These are phyloP conservation scores for Orchestia grillus DNA, from an alignment of 1,140 invertebrate genomes.

Conservation along the genomic window DNA sequence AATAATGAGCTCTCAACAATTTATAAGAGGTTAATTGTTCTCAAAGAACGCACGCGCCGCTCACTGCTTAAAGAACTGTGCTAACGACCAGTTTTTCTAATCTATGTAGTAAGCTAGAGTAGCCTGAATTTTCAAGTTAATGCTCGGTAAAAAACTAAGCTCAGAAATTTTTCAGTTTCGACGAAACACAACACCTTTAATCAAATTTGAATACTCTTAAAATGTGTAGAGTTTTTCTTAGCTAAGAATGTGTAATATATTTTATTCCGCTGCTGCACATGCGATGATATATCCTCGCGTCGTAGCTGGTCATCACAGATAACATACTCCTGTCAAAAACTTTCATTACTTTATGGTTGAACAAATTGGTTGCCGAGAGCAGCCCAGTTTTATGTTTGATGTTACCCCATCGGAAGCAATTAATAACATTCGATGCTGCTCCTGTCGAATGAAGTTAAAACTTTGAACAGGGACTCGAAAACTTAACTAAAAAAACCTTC, in stretches of 20 bases:
- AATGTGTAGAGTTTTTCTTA: no score
- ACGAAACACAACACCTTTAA: neutral
- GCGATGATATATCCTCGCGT: neutral
- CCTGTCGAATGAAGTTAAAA: neutral
- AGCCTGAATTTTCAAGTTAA: neutral
- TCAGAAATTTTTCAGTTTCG: neutral
- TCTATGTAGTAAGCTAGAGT: neutral
- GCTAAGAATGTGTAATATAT: no score
- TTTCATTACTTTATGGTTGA: neutral
- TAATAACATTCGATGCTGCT: neutral
- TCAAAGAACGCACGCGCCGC: no score
- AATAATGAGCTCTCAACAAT: neutral
- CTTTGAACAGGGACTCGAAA: neutral
- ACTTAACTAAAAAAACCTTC: neutral
- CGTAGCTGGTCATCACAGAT: neutral
- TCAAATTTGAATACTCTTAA: neutral
- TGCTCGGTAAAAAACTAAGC: neutral
- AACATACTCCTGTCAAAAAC: neutral
- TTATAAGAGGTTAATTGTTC: neutral
- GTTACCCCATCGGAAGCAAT: neutral
- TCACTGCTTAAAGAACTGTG: neutral
- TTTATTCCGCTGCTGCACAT: neutral
- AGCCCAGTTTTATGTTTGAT: neutral
- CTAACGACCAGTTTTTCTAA: neutral
- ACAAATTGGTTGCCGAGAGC: neutral